Conservation (phyloP, 1,140 invertebrate species). For the Drosophila cardini region DNA sequence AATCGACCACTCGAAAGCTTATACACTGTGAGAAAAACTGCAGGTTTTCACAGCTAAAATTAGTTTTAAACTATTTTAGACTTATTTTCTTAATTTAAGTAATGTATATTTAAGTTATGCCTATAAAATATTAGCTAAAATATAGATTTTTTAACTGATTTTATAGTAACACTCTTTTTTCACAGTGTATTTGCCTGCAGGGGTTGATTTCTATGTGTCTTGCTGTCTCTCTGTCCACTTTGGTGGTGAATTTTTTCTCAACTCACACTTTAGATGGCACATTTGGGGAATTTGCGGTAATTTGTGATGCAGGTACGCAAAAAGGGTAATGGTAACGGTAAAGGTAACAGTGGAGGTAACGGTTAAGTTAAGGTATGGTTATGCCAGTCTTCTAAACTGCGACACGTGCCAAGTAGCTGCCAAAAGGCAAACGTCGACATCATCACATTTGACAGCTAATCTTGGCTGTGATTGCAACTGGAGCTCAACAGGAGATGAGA, state of each 20-base stretch:
- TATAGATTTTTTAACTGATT: too few species aligned
- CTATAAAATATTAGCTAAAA: too few species aligned
- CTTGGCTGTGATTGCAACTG: conserved; percentile 57
- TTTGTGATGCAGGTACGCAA: conserved; percentile 23
- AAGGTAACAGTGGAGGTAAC: conserved; percentile 2
- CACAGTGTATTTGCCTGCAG: conserved; percentile 7
- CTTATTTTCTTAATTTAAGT: too few species aligned
- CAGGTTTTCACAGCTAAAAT: too few species aligned
- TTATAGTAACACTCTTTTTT: too few species aligned
- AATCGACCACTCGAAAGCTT: conserved; percentile 40
- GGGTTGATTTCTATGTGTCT: conserved; percentile 45
- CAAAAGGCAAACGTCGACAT: conserved; percentile 61
- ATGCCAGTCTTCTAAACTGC: conserved; percentile 51
- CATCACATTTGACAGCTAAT: conserved; percentile 73
- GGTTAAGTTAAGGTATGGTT: conserved; percentile 11
- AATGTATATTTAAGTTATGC: too few species aligned
- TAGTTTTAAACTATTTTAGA: too few species aligned
- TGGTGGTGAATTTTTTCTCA: conserved; percentile 50
- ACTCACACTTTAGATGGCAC: conserved; percentile 54
- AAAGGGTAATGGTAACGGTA: conserved; percentile 33
- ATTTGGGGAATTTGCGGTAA: conserved; percentile 44
- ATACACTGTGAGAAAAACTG: background rate
- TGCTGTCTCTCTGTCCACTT: background rate
- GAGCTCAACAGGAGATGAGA: conserved; percentile 17
- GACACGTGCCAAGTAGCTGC: conserved; percentile 80